These are phyloP conservation scores for Periophthalmus modestus DNA, from an alignment of 2,113 vertebrate genomes.

Conservation along the genomic window DNA sequence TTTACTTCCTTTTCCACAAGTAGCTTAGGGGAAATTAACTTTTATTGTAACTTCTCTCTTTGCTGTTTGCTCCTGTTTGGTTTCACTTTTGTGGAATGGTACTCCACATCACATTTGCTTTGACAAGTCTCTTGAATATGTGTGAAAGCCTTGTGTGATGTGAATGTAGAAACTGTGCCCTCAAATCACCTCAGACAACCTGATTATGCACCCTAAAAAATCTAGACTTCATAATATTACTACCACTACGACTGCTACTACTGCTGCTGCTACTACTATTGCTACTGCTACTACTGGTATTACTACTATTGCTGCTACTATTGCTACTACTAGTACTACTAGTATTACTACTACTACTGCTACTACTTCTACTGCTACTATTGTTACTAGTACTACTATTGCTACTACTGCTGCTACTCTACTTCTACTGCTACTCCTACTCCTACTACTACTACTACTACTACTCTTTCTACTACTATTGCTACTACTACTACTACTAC, in stretches of 20 bases:
- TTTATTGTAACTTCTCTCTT: constrained; percentile 46
- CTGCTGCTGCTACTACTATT: no score
- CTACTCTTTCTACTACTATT: no score
- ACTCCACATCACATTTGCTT: background rate
- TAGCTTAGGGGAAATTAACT: constrained; percentile 32
- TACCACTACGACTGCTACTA: background rate
- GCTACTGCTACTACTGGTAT: no score
- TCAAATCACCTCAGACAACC: background rate
- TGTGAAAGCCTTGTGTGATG: background rate
- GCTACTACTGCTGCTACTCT: no score
- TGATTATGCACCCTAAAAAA: background rate
- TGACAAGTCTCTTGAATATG: background rate
- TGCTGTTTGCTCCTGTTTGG: constrained; percentile 23
- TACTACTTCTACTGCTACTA: no score
- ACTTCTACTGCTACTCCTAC: no score
- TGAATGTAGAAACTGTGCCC: background rate
- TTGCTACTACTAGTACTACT: no score
- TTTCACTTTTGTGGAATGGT: background rate
- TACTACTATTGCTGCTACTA: no score
- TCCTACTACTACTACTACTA: background rate
- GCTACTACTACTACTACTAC: no score
- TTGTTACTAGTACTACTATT: no score
- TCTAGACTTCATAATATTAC: background rate
- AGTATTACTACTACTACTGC: no score
- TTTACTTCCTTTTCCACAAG: background rate